Evolutionary conservation across 2,797 vertebrate species (phyloP), one percentile per base, ranked within the genome.

Genomic region (Lepilemur septentrionalis): DNA sequence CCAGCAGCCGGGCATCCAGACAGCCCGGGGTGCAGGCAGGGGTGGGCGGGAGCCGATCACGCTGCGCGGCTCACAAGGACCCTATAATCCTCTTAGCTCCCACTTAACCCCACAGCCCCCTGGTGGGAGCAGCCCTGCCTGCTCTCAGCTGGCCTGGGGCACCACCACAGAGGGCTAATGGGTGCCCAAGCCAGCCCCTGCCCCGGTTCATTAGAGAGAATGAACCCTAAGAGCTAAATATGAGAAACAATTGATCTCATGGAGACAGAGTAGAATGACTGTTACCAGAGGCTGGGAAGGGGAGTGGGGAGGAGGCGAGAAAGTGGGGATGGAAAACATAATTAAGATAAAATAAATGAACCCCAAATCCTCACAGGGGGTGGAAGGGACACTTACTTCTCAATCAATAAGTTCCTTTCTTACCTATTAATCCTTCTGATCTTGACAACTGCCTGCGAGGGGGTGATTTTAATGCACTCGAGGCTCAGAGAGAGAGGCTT

Each of bases 51-150:
- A 57, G 30, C 78, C 70, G 73, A 35, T 43, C 25, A 20, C 10
- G 1, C 57, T 25, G 2, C 2, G n/a, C 17, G 0, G 1, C 61
- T 94, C 78, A 82, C 38, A 7, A 78, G 80, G 46, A 89, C 38
- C 65, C 83, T 76, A 69, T 89, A 87, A 87, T 81, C 75, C 48
- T 96, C 91, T 96, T 93, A 81, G 83, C 67, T 79, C 83, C 75
- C 79, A 73, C 80, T 89, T 69, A 80, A 87, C 32, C 28, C 4
- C 57, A 6, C 1, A 0, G 32, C 1, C 76, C 78, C 41, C 32
- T 18, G 94, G 87, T 59, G 17, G 93, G 4, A 1, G 65, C 94
- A 50, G 75, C 78, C 48, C 43, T n/a, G 88, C 81, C 93, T 52
- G 9, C 7, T 7, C 79, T 95, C 83, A 88, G 87, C 41, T 88